These are phyloP conservation scores for Zonotrichia leucophrys DNA, from an alignment of 2,113 vertebrate species.

Conservation along the genomic window DNA sequence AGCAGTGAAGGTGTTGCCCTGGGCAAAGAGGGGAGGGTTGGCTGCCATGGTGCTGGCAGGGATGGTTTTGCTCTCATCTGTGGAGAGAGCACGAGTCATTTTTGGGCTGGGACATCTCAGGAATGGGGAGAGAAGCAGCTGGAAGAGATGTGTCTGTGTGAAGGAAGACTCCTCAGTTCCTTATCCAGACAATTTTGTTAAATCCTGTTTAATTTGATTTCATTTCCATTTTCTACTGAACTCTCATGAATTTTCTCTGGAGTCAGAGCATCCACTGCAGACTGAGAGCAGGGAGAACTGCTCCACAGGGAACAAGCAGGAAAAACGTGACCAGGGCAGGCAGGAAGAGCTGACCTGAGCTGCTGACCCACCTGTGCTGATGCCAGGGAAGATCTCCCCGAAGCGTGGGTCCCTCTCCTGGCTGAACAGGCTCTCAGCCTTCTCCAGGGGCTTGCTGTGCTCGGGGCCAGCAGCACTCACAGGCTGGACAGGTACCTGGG, in stretches of 20 bases:
- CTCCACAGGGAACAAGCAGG: background rate
- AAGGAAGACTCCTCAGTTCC: background rate
- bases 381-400: background rate
- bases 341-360: background rate
- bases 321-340: background rate
- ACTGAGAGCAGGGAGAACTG: background rate
- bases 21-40: constrained; percentile 82
- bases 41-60: constrained; percentile 78
- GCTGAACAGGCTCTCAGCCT: background rate
- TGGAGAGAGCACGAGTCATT: background rate
- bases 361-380: background rate
- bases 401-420: background rate
- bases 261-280: background rate
- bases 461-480: background rate
- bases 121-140: background rate
- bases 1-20: constrained; percentile 80
- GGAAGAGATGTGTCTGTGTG: accelerated
- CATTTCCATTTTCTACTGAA: background rate
- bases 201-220: background rate
- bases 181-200: background rate
- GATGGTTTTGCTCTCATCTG: constrained; percentile 86
- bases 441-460: constrained; percentile 11
- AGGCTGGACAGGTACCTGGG: background rate
- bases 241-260: accelerated
- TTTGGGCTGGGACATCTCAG: background rate